These are phyloP conservation scores for Lepus oiostolus DNA, from an alignment of 2,797 vertebrate species.

Conservation along the genomic window DNA sequence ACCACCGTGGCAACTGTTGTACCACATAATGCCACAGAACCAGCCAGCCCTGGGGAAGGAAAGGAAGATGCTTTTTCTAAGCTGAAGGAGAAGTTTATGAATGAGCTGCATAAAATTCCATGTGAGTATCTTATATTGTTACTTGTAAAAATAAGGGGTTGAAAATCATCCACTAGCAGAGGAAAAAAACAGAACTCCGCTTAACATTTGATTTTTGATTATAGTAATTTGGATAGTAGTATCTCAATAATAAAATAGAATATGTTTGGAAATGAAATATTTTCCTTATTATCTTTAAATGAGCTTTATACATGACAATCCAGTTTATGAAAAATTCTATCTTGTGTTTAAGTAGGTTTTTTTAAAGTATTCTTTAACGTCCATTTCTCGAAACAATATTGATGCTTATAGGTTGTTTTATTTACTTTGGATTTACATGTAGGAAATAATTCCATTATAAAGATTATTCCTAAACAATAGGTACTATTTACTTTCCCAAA, in stretches of 20 bases:
- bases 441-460: conserved; percentile 39
- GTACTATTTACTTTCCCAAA: not conserved
- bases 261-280: not conserved
- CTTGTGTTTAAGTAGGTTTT: not conserved
- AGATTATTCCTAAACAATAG: not conserved
- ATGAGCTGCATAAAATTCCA: conserved; percentile 98
- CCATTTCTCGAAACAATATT: conserved; percentile 4
- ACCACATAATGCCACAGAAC: conserved; percentile 93
- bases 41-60: conserved; percentile 90
- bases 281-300: not conserved
- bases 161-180: not conserved
- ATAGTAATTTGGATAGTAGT: not conserved
- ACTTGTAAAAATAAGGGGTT: not conserved
- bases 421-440: not conserved
- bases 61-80: conserved; percentile 97
- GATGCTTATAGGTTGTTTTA: not conserved
- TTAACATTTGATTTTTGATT: not conserved
- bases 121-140: conserved; percentile 90
- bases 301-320: not conserved
- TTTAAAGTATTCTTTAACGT: not conserved
- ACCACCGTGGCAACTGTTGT: conserved; percentile 90
- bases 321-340: not conserved
- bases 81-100: conserved; percentile 99
- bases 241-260: not conserved
- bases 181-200: not conserved